phyloP scores from a whole-genome alignment of 2,888 invertebrate genomes.

The Trissoscelio sp. region DNA sequence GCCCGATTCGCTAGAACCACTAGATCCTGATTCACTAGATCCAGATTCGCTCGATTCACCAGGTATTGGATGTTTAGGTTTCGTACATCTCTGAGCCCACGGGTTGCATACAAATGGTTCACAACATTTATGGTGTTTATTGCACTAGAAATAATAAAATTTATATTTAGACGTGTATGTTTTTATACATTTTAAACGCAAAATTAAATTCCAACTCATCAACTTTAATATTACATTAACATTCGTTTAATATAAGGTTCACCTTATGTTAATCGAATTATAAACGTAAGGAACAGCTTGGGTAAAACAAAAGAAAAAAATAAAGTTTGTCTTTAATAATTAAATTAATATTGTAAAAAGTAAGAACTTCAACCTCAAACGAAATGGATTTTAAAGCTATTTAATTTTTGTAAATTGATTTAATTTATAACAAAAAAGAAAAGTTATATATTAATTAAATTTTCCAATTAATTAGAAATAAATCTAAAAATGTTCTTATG shows the following conservation, averaged over 20 bases:
- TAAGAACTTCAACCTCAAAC: too few species aligned
- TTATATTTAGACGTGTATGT: constrained; percentile 7
- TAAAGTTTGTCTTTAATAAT: too few species aligned
- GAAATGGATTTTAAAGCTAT: too few species aligned
- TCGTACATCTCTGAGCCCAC: constrained; percentile 39
- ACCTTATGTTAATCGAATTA: too few species aligned
- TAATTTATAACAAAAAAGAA: neutral
- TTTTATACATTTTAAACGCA: neutral
- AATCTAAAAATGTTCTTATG: constrained; percentile 3
- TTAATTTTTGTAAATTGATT: too few species aligned
- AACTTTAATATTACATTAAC: too few species aligned
- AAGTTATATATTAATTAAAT: too few species aligned
- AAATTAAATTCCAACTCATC: too few species aligned
- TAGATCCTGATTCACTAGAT: neutral
- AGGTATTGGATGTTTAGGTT: constrained; percentile 9
- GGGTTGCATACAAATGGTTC: constrained; percentile 36
- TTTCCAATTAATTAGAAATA: neutral
- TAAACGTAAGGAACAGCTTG: too few species aligned
- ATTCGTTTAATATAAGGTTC: too few species aligned
- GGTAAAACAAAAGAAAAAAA: too few species aligned
- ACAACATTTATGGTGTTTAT: constrained; percentile 18
- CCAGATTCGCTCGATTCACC: neutral
- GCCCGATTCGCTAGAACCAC: neutral
- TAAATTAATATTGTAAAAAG: too few species aligned
- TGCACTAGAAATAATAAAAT: constrained; percentile 21